Evolutionary conservation across 2,888 invertebrate species (phyloP).

Genomic region (Leptarthrus brevirostris): DNA sequence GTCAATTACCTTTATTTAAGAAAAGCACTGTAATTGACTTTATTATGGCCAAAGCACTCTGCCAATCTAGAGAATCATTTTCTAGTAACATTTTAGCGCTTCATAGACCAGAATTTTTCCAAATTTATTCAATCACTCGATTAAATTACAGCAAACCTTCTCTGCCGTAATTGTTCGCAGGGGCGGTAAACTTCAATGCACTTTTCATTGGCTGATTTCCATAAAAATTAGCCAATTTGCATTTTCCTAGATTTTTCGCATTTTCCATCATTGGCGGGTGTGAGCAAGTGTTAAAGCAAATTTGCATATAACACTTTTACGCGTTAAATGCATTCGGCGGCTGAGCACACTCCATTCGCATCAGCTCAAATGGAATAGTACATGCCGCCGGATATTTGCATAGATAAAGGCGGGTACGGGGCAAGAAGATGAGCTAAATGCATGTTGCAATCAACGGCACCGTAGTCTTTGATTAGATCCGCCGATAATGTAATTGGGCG

Average conservation of each 20-base stretch:
- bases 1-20: too few species aligned
- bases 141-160: too few species aligned
- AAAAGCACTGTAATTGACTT: too few species aligned
- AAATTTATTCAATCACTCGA: too few species aligned
- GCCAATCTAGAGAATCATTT: too few species aligned
- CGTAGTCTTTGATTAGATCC: slow-evolving; percentile 34
- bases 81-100: too few species aligned
- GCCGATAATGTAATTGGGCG: slow-evolving; percentile 30
- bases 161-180: not conserved
- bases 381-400: not conserved
- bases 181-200: slow-evolving; percentile 2
- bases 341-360: not conserved
- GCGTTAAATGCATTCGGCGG: not conserved
- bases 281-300: not conserved
- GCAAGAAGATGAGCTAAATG: not conserved
- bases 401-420: not conserved
- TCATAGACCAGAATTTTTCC: too few species aligned
- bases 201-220: slow-evolving; percentile 11
- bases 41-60: too few species aligned
- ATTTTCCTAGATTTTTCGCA: slow-evolving; percentile 15
- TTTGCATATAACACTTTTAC: not conserved
- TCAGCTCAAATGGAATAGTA: not conserved
- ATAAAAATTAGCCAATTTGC: slow-evolving; percentile 8
- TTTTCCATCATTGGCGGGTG: not conserved
- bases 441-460: slow-evolving; percentile 26